Base-by-base conservation (phyloP, 2,797 vertebrate species). In the Phrynocephalus vlangalii region DNA sequence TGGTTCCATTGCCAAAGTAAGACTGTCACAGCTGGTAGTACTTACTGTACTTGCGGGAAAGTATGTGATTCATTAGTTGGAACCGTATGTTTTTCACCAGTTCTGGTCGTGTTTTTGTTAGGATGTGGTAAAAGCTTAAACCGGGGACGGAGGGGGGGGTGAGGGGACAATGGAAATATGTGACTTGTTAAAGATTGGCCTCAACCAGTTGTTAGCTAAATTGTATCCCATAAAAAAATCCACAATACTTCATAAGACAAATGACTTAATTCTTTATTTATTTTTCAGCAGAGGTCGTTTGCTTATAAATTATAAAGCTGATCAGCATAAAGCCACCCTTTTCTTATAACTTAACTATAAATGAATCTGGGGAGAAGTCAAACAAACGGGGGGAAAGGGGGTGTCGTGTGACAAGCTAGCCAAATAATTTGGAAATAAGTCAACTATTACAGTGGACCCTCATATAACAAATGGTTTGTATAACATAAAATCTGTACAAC, bases 41-140 rank as follows among this genome's bases (percentile, higher is more conserved):
- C 98, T 99, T 99, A 99, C 97, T 97, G 97, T 98, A 97, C 97
- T 98, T 98, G 98, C 97, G 97, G 98, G 97, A 98, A 98, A 98
- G 97, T 98, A 98, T 98, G 98, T 98, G 98, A 98, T 99, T 98
- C 98, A 98, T 99, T 99, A 98, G 97, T 97, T 97, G 96, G 98
- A 97, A 97, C 98, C 97, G 97, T 97, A 97, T 98, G 98, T 98
- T 99, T 98, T 98, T 98, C 97, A 98, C 98, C 97, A 98, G 98
- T 97, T 97, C 97, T 97, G 98, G 98, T 97, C 97, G 96, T 99
- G 98, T 99, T 99, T 99, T 99, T 98, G 98, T 99, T 99, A 98
- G 98, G 99, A 99, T 99, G 98, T 99, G 98, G 98, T 99, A 98
- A 98, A 99, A 99, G 98, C 98, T 99, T 98, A 98, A 98, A 98